These are phyloP conservation scores for Desoria tigrina DNA, from an alignment of 2,888 invertebrate genomes.

Conservation along the genomic window DNA sequence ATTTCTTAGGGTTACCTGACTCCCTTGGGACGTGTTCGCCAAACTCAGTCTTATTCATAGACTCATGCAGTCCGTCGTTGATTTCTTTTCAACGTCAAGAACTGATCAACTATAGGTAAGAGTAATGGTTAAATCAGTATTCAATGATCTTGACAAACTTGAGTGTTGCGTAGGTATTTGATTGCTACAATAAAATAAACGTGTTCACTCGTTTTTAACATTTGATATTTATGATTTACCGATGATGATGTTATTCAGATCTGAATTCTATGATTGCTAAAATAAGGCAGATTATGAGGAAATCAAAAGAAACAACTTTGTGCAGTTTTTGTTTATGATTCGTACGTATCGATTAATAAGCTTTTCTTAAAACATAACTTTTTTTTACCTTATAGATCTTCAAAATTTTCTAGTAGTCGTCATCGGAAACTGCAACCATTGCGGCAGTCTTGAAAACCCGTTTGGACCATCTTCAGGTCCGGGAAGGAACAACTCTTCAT, in stretches of 20 bases:
- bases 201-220: background rate
- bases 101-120: conserved; percentile 77
- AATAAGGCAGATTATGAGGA: conserved; percentile 53
- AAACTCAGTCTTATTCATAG: conserved; percentile 65
- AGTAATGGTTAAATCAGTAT: too few relatives aligned
- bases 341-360: background rate
- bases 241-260: conserved; percentile 53
- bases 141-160: background rate
- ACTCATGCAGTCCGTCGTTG: conserved; percentile 79
- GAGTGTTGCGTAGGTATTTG: background rate
- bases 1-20: conserved; percentile 53
- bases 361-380: conserved; percentile 50
- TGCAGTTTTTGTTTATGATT: too few relatives aligned
- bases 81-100: conserved; percentile 80
- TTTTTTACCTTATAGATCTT: conserved; percentile 68
- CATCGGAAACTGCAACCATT: conserved; percentile 95
- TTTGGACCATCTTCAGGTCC: conserved; percentile 53
- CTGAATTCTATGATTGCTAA: conserved; percentile 46
- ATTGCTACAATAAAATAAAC: background rate
- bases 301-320: background rate
- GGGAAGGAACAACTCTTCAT: conserved; percentile 18
- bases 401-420: conserved; percentile 95
- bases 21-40: conserved; percentile 54
- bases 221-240: too few relatives aligned
- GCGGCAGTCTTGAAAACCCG: conserved; percentile 86